Conservation (phyloP, 2,888 invertebrate species). For the Philopedon plagiatum region DNA sequence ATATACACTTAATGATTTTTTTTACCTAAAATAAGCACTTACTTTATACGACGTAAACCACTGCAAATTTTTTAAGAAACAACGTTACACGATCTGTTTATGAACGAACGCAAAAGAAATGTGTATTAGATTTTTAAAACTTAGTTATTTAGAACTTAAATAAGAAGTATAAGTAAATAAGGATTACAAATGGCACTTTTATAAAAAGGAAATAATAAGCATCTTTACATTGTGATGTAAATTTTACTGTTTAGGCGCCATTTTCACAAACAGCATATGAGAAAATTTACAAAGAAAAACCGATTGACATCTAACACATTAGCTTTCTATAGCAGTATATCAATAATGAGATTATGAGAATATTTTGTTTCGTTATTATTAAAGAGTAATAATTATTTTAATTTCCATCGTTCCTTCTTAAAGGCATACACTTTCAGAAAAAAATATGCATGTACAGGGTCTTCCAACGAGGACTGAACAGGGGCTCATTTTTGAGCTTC, state of each 20-base stretch:
- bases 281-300: conserved; percentile 33
- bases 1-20: too few species aligned
- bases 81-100: neutral
- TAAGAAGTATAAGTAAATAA: conserved; percentile 39
- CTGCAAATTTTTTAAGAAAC: conserved; percentile 6
- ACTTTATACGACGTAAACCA: neutral
- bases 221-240: conserved; percentile 38
- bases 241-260: conserved; percentile 36
- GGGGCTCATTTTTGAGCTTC: too few species aligned
- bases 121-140: conserved; percentile 36
- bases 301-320: conserved; percentile 32
- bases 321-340: conserved; percentile 6
- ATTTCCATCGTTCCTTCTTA: too few species aligned
- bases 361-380: conserved; percentile 15
- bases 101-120: conserved; percentile 30
- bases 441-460: too few species aligned
- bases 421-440: too few species aligned
- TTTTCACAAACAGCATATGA: conserved; percentile 33
- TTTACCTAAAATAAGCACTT: too few species aligned
- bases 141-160: conserved; percentile 45
- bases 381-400: too few species aligned
- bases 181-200: conserved; percentile 41
- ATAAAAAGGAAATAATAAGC: conserved; percentile 40
- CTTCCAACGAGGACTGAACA: too few species aligned
- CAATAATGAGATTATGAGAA: conserved; percentile 1